Evolutionary conservation across 2,888 invertebrate genomes (phyloP).

Genomic region (Cantharis flavilabris): DNA sequence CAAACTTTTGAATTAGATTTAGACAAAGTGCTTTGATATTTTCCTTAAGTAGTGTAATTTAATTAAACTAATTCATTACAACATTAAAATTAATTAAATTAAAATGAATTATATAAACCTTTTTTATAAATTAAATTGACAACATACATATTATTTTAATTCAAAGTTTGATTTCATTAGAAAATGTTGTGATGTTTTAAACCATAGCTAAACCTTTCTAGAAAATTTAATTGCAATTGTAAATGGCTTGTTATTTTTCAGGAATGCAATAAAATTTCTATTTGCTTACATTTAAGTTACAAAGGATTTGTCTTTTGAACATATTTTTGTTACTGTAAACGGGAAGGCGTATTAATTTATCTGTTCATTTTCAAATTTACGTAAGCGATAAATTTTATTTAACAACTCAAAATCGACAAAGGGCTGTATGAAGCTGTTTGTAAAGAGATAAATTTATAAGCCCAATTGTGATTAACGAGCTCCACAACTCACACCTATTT

Average conservation of each 20-base stretch:
- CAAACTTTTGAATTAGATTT: not conserved
- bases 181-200: not conserved
- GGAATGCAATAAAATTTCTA: not conserved
- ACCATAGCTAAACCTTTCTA: not conserved
- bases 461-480: constrained; percentile 29
- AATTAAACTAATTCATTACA: too few relatives aligned
- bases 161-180: not conserved
- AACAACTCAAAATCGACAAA: constrained; percentile 22
- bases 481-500: constrained; percentile 27
- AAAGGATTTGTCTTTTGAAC: not conserved
- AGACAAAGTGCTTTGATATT: not conserved
- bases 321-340: not conserved
- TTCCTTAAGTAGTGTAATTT: too few relatives aligned
- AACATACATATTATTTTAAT: not conserved
- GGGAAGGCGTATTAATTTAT: not conserved
- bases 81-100: not conserved
- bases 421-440: constrained; percentile 19
- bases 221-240: not conserved
- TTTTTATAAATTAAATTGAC: not conserved
- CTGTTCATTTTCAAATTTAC: constrained; percentile 14
- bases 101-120: not conserved
- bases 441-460: constrained; percentile 30
- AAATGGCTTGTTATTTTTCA: not conserved
- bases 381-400: constrained; percentile 26
- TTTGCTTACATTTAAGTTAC: not conserved